Evolutionary conservation across 1,140 invertebrate genomes (phyloP).

Genomic region (Conopomorpha cramerella): DNA sequence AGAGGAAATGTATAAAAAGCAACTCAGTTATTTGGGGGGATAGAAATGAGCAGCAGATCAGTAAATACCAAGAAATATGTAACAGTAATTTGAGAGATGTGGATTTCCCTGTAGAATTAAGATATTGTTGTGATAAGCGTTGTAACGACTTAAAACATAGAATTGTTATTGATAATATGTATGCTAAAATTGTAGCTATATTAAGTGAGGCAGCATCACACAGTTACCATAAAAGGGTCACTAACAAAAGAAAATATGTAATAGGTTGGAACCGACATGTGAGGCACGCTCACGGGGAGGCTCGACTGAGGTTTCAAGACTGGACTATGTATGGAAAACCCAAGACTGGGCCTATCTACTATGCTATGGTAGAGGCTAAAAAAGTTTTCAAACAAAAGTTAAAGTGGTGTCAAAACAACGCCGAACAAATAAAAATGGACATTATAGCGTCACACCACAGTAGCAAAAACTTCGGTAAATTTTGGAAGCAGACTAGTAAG

Average conservation of each 20-base stretch:
- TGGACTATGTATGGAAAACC: neutral
- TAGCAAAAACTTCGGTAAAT: neutral
- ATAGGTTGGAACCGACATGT: slow-evolving; percentile 1
- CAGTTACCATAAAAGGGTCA: neutral
- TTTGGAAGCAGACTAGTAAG: slow-evolving; percentile 1
- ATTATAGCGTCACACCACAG: neutral
- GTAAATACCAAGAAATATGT: neutral
- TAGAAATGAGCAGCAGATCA: neutral
- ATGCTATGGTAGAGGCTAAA: neutral
- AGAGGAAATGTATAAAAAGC: neutral
- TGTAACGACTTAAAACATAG: no score
- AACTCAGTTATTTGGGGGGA: neutral
- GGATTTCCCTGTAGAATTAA: neutral
- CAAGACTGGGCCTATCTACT: neutral
- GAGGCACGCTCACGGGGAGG: neutral
- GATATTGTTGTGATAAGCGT: no score
- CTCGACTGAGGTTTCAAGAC: neutral
- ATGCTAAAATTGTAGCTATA: neutral
- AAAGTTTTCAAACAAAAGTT: slow-evolving; percentile 2
- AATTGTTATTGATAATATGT: neutral
- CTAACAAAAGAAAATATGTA: neutral
- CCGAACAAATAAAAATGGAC: slow-evolving; percentile 1
- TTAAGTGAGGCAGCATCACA: neutral
- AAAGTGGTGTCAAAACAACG: slow-evolving; percentile 1
- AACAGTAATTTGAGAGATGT: neutral